Conservation (phyloP, 2,888 invertebrate species). For the Lycia hirtaria region DNA sequence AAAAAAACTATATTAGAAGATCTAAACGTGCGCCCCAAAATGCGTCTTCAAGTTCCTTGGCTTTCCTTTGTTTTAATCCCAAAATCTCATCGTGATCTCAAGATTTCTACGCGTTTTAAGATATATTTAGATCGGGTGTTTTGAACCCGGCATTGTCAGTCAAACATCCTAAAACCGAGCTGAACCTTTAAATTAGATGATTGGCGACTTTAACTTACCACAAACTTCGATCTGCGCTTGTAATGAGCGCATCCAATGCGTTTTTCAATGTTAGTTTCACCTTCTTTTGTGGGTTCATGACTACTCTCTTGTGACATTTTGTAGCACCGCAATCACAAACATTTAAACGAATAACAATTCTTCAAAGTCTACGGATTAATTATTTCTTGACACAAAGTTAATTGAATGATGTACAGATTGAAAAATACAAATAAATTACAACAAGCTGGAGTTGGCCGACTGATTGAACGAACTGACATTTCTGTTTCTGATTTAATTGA, state of each 20-base stretch:
- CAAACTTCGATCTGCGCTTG: slow-evolving; percentile 93
- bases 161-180: slow-evolving; percentile 4
- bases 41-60: slow-evolving; percentile 56
- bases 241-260: slow-evolving; percentile 92
- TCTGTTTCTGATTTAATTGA: too few species aligned
- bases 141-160: slow-evolving; percentile 45
- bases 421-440: background rate
- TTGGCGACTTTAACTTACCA: slow-evolving; percentile 86
- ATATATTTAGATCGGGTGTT: slow-evolving; percentile 66
- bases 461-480: too few species aligned
- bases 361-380: slow-evolving; percentile 35
- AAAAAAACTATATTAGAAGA: background rate
- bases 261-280: slow-evolving; percentile 68
- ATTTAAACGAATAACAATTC: slow-evolving; percentile 38
- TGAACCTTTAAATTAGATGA: slow-evolving; percentile 4
- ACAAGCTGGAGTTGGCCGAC: too few species aligned
- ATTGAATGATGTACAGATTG: background rate
- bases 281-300: slow-evolving; percentile 50
- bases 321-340: slow-evolving; percentile 26
- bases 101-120: slow-evolving; percentile 58
- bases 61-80: slow-evolving; percentile 64
- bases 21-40: slow-evolving; percentile 10
- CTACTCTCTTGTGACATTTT: slow-evolving; percentile 69
- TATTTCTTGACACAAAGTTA: background rate
- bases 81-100: slow-evolving; percentile 37